Evolutionary conservation across 1,140 invertebrate species (phyloP), one percentile per base, ranked within the genome.

Genomic region (Drosophila murphyi): DNA sequence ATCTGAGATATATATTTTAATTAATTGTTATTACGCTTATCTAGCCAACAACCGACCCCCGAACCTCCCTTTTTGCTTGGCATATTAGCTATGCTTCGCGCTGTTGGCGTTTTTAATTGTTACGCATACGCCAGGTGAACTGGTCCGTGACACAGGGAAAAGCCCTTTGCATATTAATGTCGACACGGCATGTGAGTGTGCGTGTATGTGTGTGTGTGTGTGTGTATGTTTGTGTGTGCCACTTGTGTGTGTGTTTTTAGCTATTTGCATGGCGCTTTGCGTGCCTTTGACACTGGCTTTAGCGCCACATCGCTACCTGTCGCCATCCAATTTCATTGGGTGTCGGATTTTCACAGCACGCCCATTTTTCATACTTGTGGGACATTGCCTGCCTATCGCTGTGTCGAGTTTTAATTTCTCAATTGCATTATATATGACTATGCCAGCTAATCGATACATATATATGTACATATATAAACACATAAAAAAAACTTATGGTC

Each of bases 11-110:
- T 43, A 75, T 76, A 83, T 89, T 81, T 85, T 81, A 88, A 89
- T 89, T 76, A 89, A 89, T 78, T 83, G 80, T 89, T 78, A 89
- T 71, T 76, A 72, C 85, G 68, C 80, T 70, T 64, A 89, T 89
- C 88, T 89, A 45, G 51, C 55, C 59, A 43, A 54, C 50, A 12
- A 0, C 29, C 37, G 10, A 8, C 41, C 5, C 4, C 31, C 12
- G 5, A 6, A 1, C 0, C n/a, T 20, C 20, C 43, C 39, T 39
- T 43, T 34, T 29, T 55, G 47, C 10, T 56, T 72, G 62, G 35
- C 47, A 65, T 67, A 28, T 60, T 63, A 63, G 72, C 65, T 61
- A 56, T 56, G 37, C 32, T 28, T 3, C 39, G 12, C 51, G 59
- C 34, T 70, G 51, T 59, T 85, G 74, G 39, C 51, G 34, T 70